Evolutionary conservation across 2,888 invertebrate species (phyloP), one percentile per base, ranked within the genome.

Genomic region (Anarsia innoxiella): DNA sequence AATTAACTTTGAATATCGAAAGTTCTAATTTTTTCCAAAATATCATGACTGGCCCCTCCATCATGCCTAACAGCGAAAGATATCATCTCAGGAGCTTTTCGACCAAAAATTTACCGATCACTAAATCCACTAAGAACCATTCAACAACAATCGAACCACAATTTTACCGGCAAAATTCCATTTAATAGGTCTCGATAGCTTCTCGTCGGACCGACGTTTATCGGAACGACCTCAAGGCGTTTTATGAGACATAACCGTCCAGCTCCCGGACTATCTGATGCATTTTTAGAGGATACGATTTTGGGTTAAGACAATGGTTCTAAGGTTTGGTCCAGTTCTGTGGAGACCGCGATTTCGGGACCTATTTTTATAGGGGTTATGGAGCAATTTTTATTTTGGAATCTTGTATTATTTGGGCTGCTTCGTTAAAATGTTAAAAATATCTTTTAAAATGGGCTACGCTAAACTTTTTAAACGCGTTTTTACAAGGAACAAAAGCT

Each of bases 161-260:
- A 25, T 48, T 56, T 54, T 55, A 53, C 45, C 27, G 48, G 33
- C 37, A 42, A 42, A 48, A 52, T 48, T 48, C 56, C 59, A 50
- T 47, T 48, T 51, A 51, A 51, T 46, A 48, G 54, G 46, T 51
- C 44, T 44, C 46, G 52, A 60, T 59, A 45, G 53, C 50, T 28
- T 55, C 34, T 51, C 51, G 57, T 53, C 55, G 54, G 49, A 45
- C 54, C 54, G 57, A 60, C 56, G 63, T 65, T 69, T 68, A 72
- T 67, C 67, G 65, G 56, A 55, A 60, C 58, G 56, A 53, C 60
- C 65, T 54, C 40, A 44, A 64, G 66, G 59, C 72, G 77, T 64
- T 84, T 84, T 84, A 83, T 83, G 83, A 79, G 83, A 73, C 82
- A 78, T 80, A 70, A 82, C 75, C 60, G 62, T 50, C 59, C 57